Percentiles rank a stretch among this genome's conserved stretches.
phyloP scores from a whole-genome alignment of 2,888 invertebrate species.

The Callimorpha dominula region DNA sequence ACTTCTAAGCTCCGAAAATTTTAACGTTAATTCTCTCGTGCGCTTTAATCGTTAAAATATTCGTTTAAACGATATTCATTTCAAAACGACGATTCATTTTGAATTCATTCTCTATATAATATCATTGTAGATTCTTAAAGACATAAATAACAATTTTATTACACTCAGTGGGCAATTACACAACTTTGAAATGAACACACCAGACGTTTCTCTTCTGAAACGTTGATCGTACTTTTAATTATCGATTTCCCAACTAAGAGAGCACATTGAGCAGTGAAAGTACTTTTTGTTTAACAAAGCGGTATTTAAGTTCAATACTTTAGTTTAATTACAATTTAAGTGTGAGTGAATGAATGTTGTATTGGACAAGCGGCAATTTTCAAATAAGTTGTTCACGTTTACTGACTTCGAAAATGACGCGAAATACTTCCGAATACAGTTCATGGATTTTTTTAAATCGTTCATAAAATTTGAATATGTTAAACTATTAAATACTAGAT shows the following conservation, averaged over 20 bases:
- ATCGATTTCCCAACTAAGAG: constrained; percentile 47
- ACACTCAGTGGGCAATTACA: constrained; percentile 35
- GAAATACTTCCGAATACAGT: neutral
- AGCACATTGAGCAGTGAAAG: constrained; percentile 39
- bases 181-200: constrained; percentile 32
- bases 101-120: constrained; percentile 18
- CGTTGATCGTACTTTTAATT: constrained; percentile 42
- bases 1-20: constrained; percentile 18
- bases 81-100: constrained; percentile 14
- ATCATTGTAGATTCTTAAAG: constrained; percentile 17
- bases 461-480: too few relatives aligned
- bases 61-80: constrained; percentile 5
- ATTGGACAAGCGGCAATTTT: constrained; percentile 29
- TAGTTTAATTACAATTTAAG: constrained; percentile 45
- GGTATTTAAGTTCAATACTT: constrained; percentile 37
- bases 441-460: neutral
- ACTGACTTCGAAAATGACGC: neutral
- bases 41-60: neutral
- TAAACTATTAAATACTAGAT: too few relatives aligned
- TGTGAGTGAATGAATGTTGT: constrained; percentile 39
- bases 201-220: constrained; percentile 24
- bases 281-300: constrained; percentile 41
- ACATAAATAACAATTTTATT: constrained; percentile 29
- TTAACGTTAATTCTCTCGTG: constrained; percentile 5
- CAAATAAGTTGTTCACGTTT: constrained; percentile 1